Conservation (phyloP, 1,140 invertebrate species). For the Homalodisca vitripennis region DNA sequence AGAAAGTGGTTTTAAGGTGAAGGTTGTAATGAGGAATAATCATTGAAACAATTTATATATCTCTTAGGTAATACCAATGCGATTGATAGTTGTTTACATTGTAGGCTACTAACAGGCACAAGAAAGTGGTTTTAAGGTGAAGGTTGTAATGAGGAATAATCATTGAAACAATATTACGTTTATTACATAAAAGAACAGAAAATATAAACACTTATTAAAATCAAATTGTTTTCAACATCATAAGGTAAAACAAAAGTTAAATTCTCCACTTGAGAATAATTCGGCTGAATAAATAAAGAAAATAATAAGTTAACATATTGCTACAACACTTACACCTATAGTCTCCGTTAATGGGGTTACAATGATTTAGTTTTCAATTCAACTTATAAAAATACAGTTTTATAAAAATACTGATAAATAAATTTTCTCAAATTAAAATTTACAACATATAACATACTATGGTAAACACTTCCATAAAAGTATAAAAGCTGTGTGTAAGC, state of each 20-base stretch:
- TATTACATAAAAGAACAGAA: slow-evolving; percentile 25
- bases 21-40: no score
- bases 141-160: no score
- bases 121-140: no score
- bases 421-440: slow-evolving; percentile 16
- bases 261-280: neutral
- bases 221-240: neutral
- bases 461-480: no score
- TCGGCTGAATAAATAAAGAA: neutral
- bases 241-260: neutral
- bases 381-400: slow-evolving; percentile 20
- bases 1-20: no score
- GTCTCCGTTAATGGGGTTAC: slow-evolving; percentile 11
- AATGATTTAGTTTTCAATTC: neutral
- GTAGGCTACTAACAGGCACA: no score
- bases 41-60: no score
- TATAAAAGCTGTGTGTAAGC: no score
- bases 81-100: no score
- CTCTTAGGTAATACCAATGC: no score
- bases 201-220: slow-evolving; percentile 24
- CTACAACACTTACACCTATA: slow-evolving; percentile 19
- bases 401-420: slow-evolving; percentile 27
- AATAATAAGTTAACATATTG: slow-evolving; percentile 3
- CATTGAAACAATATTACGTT: slow-evolving; percentile 11
- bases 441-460: slow-evolving; percentile 26